Conservation (phyloP, 2,113 vertebrate genomes). For the Psilopogon haemacephalus region DNA sequence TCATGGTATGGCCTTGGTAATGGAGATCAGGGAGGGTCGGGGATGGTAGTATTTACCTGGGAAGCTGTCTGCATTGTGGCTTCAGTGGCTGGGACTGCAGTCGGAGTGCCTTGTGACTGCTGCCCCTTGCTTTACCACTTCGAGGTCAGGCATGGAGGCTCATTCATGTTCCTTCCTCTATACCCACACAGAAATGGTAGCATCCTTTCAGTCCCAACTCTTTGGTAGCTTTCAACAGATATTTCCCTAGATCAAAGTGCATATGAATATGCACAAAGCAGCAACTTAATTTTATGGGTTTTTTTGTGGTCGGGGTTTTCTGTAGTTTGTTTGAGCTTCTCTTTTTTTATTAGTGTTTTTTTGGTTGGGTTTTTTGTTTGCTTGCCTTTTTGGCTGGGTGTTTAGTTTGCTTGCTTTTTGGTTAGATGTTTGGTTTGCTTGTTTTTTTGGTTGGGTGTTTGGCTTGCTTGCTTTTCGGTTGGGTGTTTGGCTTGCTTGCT, state of each 20-base stretch:
- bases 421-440: too few relatives aligned
- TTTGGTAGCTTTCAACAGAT: not conserved
- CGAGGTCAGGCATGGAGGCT: accelerated
- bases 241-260: not conserved
- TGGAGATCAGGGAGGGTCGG: constrained; percentile 37
- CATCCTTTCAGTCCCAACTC: not conserved
- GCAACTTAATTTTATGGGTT: not conserved
- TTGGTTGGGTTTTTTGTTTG: too few relatives aligned
- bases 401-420: too few relatives aligned
- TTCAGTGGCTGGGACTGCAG: not conserved
- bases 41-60: not conserved
- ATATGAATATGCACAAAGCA: not conserved
- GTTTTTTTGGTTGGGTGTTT: too few relatives aligned
- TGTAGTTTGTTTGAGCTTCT: too few relatives aligned
- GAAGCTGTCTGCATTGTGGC: not conserved
- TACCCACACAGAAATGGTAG: accelerated
- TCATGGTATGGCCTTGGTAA: not conserved
- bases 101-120: not conserved
- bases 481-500: too few relatives aligned
- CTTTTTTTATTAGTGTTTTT: too few relatives aligned
- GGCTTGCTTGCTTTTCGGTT: too few relatives aligned
- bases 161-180: not conserved
- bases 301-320: too few relatives aligned
- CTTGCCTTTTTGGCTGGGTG: too few relatives aligned
- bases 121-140: not conserved